Conservation (phyloP, 2,113 vertebrate species). For the Leptobrachium ailaonicum region DNA sequence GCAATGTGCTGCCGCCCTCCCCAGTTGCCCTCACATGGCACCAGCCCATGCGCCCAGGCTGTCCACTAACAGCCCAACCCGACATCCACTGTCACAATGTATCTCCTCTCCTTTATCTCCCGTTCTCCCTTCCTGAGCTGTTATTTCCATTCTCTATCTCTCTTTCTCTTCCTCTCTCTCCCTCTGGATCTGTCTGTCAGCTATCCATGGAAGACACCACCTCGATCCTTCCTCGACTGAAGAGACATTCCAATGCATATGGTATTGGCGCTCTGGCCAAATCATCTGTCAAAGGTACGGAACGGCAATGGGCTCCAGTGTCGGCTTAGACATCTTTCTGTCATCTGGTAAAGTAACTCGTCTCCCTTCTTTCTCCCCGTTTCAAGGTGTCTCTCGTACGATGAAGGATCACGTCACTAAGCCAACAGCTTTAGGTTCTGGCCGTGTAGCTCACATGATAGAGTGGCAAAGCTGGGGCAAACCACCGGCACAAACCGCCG, state of each 20-base stretch:
- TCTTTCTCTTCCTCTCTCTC: slow-evolving; percentile 40
- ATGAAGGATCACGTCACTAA: slow-evolving; percentile 98
- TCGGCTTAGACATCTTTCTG: neutral
- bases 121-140: slow-evolving; percentile 56
- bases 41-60: slow-evolving; percentile 14
- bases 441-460: slow-evolving; percentile 96
- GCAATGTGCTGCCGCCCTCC: too few species aligned
- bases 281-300: slow-evolving; percentile 94
- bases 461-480: slow-evolving; percentile 98
- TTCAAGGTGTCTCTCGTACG: slow-evolving; percentile 81
- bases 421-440: slow-evolving; percentile 93
- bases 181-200: slow-evolving; percentile 74
- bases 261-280: slow-evolving; percentile 98
- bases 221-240: slow-evolving; percentile 95
- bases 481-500: slow-evolving; percentile 72
- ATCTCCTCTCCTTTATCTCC: slow-evolving; percentile 15
- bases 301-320: too few species aligned
- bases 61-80: neutral
- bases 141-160: slow-evolving; percentile 49
- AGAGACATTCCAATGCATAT: slow-evolving; percentile 92
- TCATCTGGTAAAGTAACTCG: neutral
- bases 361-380: neutral
- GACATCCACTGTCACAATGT: neutral
- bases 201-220: slow-evolving; percentile 99
- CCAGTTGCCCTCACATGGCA: neutral